phyloP scores from a whole-genome alignment of 2,797 vertebrate species.

The Taeniopygia guttata region DNA sequence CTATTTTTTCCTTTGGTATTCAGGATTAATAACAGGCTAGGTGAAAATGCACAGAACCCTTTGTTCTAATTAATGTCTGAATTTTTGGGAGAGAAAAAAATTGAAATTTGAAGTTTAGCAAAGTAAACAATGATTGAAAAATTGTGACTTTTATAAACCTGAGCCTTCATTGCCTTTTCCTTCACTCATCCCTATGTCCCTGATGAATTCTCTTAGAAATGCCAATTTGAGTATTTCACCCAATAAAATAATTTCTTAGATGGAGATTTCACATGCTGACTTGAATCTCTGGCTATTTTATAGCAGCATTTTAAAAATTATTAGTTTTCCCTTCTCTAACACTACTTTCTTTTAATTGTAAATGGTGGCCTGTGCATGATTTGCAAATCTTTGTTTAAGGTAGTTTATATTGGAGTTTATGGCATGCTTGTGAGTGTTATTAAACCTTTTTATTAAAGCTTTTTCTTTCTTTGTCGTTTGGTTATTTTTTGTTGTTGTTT shows the following conservation, averaged over 20 bases:
- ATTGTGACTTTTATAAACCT: background rate
- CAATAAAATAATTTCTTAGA: background rate
- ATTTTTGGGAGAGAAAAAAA: background rate
- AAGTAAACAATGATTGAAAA: background rate
- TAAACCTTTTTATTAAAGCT: background rate
- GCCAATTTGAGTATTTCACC: background rate
- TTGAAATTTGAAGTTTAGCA: background rate
- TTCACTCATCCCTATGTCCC: background rate
- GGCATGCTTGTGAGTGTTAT: slow-evolving; percentile 16
- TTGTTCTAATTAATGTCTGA: background rate
- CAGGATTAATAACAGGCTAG: background rate
- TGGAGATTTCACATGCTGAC: background rate
- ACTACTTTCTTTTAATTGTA: background rate
- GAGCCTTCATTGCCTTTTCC: background rate
- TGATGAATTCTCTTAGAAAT: background rate
- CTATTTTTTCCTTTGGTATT: background rate
- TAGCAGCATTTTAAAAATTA: background rate
- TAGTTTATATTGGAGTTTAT: background rate
- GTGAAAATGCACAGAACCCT: background rate
- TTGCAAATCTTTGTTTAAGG: background rate
- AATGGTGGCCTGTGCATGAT: slow-evolving; percentile 7
- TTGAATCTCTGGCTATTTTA: background rate
- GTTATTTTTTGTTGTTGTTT: background rate
- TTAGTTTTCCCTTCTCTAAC: background rate
- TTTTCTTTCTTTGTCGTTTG: background rate